Evolutionary conservation across 2,113 vertebrate genomes (phyloP).

Genomic region (Rhegmatorhina hoffmannsi): DNA sequence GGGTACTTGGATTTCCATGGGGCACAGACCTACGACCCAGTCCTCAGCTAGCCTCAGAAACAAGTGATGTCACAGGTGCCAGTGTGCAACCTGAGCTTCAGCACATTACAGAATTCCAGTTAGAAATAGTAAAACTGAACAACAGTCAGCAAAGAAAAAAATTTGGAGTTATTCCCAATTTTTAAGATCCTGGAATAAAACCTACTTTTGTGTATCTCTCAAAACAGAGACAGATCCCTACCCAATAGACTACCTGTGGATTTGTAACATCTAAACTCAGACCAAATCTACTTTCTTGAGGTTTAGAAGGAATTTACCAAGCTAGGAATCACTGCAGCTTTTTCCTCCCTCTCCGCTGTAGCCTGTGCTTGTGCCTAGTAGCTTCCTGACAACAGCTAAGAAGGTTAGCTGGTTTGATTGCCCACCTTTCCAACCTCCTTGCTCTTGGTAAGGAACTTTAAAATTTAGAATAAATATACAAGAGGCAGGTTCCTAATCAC

Average conservation of each 20-base stretch:
- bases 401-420: neutral
- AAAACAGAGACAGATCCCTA: neutral
- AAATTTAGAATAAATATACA: neutral
- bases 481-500: neutral
- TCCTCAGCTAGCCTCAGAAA: neutral
- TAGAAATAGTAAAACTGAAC: neutral
- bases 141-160: neutral
- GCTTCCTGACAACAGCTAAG: neutral
- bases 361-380: neutral
- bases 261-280: neutral
- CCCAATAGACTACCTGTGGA: fast-evolving
- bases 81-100: neutral
- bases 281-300: neutral
- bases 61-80: neutral
- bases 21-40: neutral
- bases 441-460: neutral
- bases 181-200: neutral
- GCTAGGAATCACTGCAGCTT: neutral
- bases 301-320: neutral
- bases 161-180: neutral
- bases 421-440: neutral
- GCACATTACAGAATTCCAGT: neutral
- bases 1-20: neutral
- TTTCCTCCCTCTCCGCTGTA: neutral
- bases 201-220: neutral